These are phyloP conservation scores for Embidobia sp. DNA, from an alignment of 2,888 invertebrate species.

Conservation along the genomic window DNA sequence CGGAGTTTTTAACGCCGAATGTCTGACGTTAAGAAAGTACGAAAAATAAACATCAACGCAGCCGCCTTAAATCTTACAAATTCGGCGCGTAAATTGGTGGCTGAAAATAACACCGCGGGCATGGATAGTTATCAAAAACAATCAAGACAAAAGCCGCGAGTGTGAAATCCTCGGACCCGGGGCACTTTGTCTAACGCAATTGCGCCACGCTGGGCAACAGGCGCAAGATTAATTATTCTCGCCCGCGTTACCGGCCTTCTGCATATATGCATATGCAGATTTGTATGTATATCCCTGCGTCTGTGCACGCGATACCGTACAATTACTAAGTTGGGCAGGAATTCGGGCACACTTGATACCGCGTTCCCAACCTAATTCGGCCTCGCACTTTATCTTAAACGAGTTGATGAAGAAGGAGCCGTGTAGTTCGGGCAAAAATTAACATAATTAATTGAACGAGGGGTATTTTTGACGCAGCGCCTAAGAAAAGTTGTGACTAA, in stretches of 20 bases:
- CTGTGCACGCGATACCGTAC: slow-evolving; percentile 26
- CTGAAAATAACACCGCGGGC: background rate
- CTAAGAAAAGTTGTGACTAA: too few species aligned
- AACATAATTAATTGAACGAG: too few species aligned
- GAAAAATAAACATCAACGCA: too few species aligned
- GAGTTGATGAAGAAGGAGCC: too few species aligned
- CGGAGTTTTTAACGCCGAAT: too few species aligned
- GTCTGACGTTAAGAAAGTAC: too few species aligned
- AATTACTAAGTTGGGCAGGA: slow-evolving; percentile 20
- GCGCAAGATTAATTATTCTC: slow-evolving; percentile 57
- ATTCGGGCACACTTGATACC: too few species aligned
- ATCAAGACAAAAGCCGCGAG: slow-evolving; percentile 44
- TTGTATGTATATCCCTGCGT: slow-evolving; percentile 4
- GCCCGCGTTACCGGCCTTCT: slow-evolving; percentile 47
- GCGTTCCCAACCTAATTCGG: too few species aligned
- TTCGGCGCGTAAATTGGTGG: background rate
- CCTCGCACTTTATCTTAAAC: too few species aligned
- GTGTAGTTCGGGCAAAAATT: too few species aligned
- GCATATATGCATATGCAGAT: slow-evolving; percentile 40
- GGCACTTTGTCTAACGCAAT: slow-evolving; percentile 51
- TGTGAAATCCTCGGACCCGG: slow-evolving; percentile 32
- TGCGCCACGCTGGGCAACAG: slow-evolving; percentile 44
- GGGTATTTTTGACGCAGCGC: too few species aligned
- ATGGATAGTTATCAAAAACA: slow-evolving; percentile 47
- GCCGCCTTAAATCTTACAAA: background rate